A percentile compares a stretch with the other conserved stretches of the same genome.
phyloP scores from a whole-genome alignment of 2,888 invertebrate genomes.

The Quadroppia sp. region DNA sequence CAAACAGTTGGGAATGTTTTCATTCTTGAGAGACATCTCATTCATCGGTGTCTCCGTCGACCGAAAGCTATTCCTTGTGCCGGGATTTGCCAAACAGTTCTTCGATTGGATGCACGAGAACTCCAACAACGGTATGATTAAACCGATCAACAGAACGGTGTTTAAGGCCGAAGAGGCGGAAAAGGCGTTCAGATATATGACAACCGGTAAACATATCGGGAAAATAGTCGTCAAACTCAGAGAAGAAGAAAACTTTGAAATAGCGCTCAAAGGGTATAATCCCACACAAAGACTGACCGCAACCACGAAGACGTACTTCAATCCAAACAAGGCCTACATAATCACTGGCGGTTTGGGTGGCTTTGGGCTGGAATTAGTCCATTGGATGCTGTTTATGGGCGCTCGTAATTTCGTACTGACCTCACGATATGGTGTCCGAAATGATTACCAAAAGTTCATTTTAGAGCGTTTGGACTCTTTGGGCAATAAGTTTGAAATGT shows the following conservation, averaged over 20 bases:
- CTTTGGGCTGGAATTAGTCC: conserved; percentile 86
- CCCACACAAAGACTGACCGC: neutral
- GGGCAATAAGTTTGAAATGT: conserved; percentile 56
- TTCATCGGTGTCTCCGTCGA: conserved; percentile 74
- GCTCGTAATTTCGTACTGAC: conserved; percentile 78
- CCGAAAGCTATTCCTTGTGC: conserved; percentile 83
- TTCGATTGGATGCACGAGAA: conserved; percentile 67
- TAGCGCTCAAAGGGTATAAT: no score
- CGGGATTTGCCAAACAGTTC: conserved; percentile 69
- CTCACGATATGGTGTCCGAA: conserved; percentile 80
- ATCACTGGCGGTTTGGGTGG: conserved; percentile 79
- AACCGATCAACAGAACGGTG: no score
- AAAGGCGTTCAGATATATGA: no score
- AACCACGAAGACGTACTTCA: conserved; percentile 76
- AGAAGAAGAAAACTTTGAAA: conserved; percentile 63
- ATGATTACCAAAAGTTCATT: conserved; percentile 86
- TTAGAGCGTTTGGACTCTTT: conserved; percentile 63
- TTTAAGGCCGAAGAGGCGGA: no score
- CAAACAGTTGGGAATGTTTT: no score
- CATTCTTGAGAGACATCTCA: no score
- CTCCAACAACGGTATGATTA: no score
- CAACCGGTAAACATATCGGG: no score
- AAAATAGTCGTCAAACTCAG: conserved; percentile 76
- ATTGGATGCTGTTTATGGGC: conserved; percentile 83
- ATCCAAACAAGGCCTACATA: no score